Base-by-base conservation (phyloP, 2,888 invertebrate species). In the Abrostola triplasia region DNA sequence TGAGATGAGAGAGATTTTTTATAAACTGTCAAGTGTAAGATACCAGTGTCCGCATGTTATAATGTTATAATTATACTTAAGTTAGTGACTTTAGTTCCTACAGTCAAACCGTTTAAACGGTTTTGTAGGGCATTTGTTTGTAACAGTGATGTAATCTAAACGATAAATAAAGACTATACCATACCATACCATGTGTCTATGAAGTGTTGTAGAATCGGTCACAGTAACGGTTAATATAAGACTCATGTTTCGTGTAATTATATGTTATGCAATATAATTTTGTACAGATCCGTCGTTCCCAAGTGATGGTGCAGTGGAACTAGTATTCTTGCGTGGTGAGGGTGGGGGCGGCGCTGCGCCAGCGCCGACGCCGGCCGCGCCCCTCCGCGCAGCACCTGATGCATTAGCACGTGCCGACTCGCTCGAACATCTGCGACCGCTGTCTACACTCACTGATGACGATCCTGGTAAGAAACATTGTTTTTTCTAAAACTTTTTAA, bases 301-400 rank as follows among this genome's bases (percentile, higher is more conserved):
- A n/a, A 94, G 95, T 49, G 97, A 97, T 86, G 97, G 97, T 36
- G 97, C 97, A n/a, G 97, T 98, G 61, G 97, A 98, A 87, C 95
- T 98, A 62, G 97, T 97, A 84, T 98, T 98, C 91, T 96, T 97
- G 51, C 95, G 95, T 9, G 92, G 93, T 8, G 92, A 90, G 38
- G 92, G 92, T 1, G 75, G 87, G 48, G 93, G 95, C 0, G 93
- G 91, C 12, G 96, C 96, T 0, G 95, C 96, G 42, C 97, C 96
- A 10, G 96, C 96, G 8, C 96, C 96, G 4, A 97, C 96, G 13
- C 97, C 96, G 36, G 96, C 96, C 2, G 96, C 96, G 6, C 96
- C 96, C 1, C 95, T 96, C 64, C 95, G 96, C 49, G 95, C 96
- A 6, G 95, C 96, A 0, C 96, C 97, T 73, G 97, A 98, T 86